These are phyloP conservation scores for Dendroctonus valens DNA, from an alignment of 1,140 invertebrate species.

Conservation along the genomic window DNA sequence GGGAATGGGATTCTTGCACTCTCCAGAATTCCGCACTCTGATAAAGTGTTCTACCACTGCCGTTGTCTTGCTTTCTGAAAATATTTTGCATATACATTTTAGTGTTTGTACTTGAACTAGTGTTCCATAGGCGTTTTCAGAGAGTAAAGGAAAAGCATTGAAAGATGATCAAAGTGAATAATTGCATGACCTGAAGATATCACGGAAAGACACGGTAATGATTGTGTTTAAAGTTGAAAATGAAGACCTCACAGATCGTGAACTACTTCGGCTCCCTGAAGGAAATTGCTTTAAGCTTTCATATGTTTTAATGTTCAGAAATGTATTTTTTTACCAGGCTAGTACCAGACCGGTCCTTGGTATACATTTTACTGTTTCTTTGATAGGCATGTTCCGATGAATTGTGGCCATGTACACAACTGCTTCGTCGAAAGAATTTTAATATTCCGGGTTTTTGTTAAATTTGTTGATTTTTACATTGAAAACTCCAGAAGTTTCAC, in stretches of 20 bases:
- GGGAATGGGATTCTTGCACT: constrained; percentile 62
- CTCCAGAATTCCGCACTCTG: constrained; percentile 58
- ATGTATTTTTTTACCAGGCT: too few relatives aligned
- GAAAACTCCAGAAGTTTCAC: too few relatives aligned
- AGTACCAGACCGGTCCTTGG: too few relatives aligned
- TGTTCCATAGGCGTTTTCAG: too few relatives aligned
- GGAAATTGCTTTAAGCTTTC: not conserved
- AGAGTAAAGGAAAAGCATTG: not conserved
- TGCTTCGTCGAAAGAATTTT: too few relatives aligned
- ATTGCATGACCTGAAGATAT: constrained; percentile 9
- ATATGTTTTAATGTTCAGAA: too few relatives aligned
- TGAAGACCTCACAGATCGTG: constrained; percentile 13
- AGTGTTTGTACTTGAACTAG: too few relatives aligned
- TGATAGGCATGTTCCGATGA: too few relatives aligned
- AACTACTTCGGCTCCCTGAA: not conserved
- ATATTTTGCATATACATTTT: constrained; percentile 1
- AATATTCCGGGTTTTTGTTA: too few relatives aligned
- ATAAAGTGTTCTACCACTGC: constrained; percentile 58
- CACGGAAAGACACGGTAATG: not conserved
- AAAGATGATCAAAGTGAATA: constrained; percentile 11
- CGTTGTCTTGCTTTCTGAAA: constrained; percentile 38
- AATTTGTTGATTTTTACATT: too few relatives aligned
- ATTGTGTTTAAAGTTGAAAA: constrained; percentile 1
- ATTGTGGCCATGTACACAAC: too few relatives aligned
- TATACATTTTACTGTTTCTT: too few relatives aligned